Percentiles rank a stretch among this genome's conserved stretches.
phyloP scores from a whole-genome alignment of 2,113 vertebrate species.

The Plotosus lineatus region DNA sequence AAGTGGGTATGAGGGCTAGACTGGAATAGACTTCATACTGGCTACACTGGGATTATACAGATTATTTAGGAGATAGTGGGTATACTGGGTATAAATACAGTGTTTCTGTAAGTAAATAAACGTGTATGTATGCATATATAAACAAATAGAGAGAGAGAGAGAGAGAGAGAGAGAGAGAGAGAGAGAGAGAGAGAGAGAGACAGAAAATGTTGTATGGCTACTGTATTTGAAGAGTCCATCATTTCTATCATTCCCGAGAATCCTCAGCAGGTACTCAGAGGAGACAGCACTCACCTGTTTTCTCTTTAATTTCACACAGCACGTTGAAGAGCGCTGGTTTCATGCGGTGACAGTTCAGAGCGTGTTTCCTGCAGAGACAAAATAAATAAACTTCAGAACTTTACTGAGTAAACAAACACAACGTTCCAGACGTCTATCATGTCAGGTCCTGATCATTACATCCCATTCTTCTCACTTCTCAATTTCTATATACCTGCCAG shows the following conservation, averaged over 20 bases:
- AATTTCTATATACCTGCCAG: slow-evolving; percentile 16
- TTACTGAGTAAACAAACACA: neutral
- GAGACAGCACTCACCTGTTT: slow-evolving; percentile 67
- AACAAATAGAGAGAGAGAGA: neutral
- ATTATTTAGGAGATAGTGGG: no score
- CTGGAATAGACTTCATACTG: no score
- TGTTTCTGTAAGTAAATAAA: neutral
- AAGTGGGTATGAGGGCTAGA: no score
- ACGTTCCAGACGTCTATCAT: neutral
- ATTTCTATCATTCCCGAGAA: neutral
- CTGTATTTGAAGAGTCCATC: neutral
- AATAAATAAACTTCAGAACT: slow-evolving; percentile 43
- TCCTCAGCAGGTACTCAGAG: neutral
- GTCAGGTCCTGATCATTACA: neutral
- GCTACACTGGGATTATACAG: no score
- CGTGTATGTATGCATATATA: neutral
- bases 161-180: neutral
- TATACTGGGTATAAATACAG: neutral
- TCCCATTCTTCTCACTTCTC: neutral
- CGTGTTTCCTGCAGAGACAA: slow-evolving; percentile 71
- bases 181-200: neutral
- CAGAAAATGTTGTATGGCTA: neutral
- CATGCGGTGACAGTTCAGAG: slow-evolving; percentile 79
- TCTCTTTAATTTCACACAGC: slow-evolving; percentile 78
- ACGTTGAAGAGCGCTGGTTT: slow-evolving; percentile 79